Conservation (phyloP, 2,797 vertebrate genomes). For the Catharus ustulatus region DNA sequence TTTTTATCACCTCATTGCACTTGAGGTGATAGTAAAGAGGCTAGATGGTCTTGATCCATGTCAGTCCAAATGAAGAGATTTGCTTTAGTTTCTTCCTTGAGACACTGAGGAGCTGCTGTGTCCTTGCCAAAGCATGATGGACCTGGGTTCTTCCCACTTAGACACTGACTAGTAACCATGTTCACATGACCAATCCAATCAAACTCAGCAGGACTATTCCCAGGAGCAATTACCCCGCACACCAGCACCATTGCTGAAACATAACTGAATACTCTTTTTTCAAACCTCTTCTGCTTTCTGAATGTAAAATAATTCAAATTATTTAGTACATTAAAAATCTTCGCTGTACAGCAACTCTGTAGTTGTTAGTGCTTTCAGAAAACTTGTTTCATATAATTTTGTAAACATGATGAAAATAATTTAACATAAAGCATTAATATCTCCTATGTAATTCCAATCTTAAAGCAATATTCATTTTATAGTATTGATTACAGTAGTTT, state of each 20-base stretch:
- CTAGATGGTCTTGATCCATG: not conserved
- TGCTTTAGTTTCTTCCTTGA: not conserved
- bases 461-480: not conserved
- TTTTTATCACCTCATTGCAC: not conserved
- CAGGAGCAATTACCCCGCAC: not conserved
- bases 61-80: not conserved
- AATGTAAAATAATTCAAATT: not conserved
- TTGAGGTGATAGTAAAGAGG: not conserved
- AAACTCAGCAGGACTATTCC: not conserved
- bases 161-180: rapidly evolving
- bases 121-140: not conserved
- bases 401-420: not conserved
- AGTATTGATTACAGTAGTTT: not conserved
- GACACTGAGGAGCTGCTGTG: not conserved
- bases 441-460: not conserved
- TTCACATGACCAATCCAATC: not conserved
- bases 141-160: not conserved
- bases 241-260: not conserved
- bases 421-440: not conserved
- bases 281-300: not conserved
- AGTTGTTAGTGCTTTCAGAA: not conserved
- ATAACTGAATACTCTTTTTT: not conserved
- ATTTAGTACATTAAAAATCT: not conserved
- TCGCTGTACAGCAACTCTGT: not conserved
- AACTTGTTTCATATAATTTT: not conserved